These are phyloP conservation scores for Bos javanicus DNA, from an alignment of 2,113 vertebrate genomes.

Conservation along the genomic window DNA sequence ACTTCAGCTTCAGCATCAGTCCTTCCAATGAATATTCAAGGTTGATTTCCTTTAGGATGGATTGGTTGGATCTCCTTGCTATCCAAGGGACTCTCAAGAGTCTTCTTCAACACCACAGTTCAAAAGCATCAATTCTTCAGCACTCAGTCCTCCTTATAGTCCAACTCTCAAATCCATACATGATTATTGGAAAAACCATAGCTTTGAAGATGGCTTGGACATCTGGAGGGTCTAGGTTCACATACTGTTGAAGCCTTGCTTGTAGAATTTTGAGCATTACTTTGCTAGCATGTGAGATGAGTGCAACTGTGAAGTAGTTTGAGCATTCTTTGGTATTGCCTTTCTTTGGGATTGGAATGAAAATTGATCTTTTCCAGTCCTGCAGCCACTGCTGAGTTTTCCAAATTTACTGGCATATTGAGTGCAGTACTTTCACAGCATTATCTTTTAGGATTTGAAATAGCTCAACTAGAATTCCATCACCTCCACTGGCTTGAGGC, in stretches of 20 bases:
- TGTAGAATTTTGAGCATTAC: neutral
- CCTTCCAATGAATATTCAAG: neutral
- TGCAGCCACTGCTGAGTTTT: neutral
- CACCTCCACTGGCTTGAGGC: neutral
- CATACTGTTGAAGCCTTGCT: neutral
- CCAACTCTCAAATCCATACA: neutral
- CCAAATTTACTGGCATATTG: neutral
- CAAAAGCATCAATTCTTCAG: neutral
- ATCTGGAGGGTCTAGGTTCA: neutral
- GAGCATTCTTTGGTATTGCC: neutral
- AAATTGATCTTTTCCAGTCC: neutral
- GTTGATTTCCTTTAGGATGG: neutral
- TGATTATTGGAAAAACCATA: neutral
- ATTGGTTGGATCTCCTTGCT: neutral
- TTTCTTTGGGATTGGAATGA: neutral
- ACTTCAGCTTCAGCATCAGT: neutral
- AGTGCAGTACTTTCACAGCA: neutral
- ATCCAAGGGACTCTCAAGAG: neutral
- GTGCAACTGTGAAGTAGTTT: neutral
- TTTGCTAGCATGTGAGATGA: neutral
- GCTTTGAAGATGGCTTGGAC: neutral
- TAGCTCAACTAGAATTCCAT: neutral
- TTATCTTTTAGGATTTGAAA: neutral
- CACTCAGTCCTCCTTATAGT: neutral
- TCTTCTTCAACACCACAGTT: neutral